phyloP scores from a whole-genome alignment of 1,140 invertebrate genomes.

The Solen grandis region DNA sequence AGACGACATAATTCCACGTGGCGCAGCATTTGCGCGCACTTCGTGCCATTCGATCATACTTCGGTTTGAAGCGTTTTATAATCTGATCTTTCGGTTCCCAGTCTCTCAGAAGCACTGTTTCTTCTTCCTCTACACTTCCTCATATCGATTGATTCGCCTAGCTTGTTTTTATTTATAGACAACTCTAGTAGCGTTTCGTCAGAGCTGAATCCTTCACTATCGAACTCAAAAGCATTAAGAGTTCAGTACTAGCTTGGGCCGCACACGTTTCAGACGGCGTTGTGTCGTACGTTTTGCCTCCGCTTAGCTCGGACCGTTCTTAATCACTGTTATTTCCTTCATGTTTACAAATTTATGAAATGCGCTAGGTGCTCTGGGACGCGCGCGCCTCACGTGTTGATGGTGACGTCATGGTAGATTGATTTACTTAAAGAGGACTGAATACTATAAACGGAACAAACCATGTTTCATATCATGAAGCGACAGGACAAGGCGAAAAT shows the following conservation, averaged over 20 bases:
- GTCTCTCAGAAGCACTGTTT: neutral
- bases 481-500: slow-evolving; percentile 38
- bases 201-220: neutral
- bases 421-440: slow-evolving; percentile 5
- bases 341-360: neutral
- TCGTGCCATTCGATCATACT: slow-evolving; percentile 12
- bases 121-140: slow-evolving; percentile 18
- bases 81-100: slow-evolving; percentile 34
- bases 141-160: neutral
- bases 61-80: slow-evolving; percentile 8
- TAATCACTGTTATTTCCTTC: neutral
- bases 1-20: slow-evolving; percentile 15
- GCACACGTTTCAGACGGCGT: neutral
- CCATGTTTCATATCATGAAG: slow-evolving; percentile 48
- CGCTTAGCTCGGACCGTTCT: neutral
- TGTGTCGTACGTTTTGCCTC: neutral
- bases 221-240: neutral
- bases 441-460: neutral
- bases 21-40: slow-evolving; percentile 2
- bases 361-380: neutral
- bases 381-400: slow-evolving; percentile 17
- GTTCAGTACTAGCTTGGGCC: neutral
- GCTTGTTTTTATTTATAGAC: slow-evolving; percentile 7
- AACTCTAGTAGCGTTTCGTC: neutral
- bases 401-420: slow-evolving; percentile 43